Conservation (phyloP, 2,113 vertebrate species). For the Mormyrus iriodes region DNA sequence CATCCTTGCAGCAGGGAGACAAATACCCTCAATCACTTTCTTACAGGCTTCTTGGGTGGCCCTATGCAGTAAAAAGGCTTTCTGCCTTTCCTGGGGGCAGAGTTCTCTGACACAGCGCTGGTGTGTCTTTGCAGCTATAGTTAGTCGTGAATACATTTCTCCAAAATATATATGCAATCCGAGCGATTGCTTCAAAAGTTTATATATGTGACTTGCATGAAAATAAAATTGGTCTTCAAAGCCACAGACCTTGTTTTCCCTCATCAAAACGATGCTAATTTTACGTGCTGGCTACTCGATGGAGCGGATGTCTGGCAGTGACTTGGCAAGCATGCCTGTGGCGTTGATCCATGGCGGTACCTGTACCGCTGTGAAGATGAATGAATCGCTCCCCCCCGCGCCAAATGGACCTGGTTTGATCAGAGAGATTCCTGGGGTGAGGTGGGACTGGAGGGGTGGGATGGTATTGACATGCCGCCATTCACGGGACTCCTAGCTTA, state of each 20-base stretch:
- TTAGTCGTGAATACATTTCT: neutral
- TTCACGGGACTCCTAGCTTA: neutral
- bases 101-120: neutral
- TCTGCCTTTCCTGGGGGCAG: neutral
- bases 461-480: conserved; percentile 19
- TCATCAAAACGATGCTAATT: conserved; percentile 21
- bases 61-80: neutral
- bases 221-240: conserved; percentile 8
- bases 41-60: neutral
- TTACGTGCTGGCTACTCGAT: conserved; percentile 39
- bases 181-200: neutral
- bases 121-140: neutral
- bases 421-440: conserved; percentile 33
- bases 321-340: conserved; percentile 26
- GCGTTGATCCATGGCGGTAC: conserved; percentile 31
- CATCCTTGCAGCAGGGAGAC: conserved; percentile 7
- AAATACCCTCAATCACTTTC: neutral
- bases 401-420: conserved; percentile 50
- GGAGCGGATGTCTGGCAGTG: conserved; percentile 40
- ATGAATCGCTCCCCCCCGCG: conserved; percentile 43
- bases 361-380: conserved; percentile 38
- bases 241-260: neutral
- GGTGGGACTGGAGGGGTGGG: neutral
- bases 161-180: neutral
- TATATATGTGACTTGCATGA: neutral